Evolutionary conservation across 2,113 vertebrate genomes (phyloP).

Genomic region (Pelodiscus sinensis): DNA sequence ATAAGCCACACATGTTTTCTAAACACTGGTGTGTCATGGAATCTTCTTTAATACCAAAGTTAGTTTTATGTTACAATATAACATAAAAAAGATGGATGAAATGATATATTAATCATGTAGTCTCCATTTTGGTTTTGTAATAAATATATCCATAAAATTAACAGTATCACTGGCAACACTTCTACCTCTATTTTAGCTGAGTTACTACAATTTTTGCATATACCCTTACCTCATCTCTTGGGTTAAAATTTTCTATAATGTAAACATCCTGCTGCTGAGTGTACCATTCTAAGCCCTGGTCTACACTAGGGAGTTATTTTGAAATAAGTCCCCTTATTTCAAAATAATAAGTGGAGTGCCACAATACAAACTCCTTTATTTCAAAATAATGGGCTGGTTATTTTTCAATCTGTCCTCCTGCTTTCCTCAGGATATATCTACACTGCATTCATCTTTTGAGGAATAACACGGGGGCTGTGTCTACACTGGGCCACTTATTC

Average conservation of each 20-base stretch:
- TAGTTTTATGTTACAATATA: neutral
- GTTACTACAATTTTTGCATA: neutral
- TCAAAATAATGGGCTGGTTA: too few relatives aligned
- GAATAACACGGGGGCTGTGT: too few relatives aligned
- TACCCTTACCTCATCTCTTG: accelerated
- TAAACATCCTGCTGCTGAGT: neutral
- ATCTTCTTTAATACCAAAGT: neutral
- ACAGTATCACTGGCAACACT: neutral
- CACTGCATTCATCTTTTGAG: too few relatives aligned
- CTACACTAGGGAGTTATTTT: too few relatives aligned
- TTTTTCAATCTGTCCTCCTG: too few relatives aligned
- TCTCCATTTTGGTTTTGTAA: neutral
- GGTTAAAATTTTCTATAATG: neutral
- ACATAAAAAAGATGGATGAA: neutral
- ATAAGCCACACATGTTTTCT: neutral
- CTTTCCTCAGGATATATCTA: too few relatives aligned
- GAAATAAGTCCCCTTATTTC: too few relatives aligned
- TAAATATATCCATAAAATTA: neutral
- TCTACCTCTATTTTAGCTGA: neutral
- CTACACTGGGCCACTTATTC: too few relatives aligned
- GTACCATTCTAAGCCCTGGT: neutral
- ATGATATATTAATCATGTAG: neutral
- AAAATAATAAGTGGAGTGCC: too few relatives aligned
- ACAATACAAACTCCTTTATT: too few relatives aligned
- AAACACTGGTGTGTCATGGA: neutral